Base-by-base conservation (phyloP, 2,888 invertebrate species). In the Pristionchus japonicus region DNA sequence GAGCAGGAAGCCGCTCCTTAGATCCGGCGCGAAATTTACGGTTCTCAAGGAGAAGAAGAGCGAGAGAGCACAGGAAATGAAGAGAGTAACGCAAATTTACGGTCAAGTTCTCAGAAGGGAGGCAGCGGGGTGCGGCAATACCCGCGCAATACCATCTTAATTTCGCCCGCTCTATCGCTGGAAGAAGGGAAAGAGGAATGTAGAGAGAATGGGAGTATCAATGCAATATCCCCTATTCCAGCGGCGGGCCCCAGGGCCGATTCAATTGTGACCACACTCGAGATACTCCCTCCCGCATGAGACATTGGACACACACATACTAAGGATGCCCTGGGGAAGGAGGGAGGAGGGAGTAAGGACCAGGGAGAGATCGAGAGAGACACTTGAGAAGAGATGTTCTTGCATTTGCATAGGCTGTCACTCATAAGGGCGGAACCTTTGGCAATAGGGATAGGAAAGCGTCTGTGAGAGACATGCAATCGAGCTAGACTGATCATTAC, bases 311-410 rank as follows among this genome's bases (percentile, higher is more conserved):
- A n/a, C 43, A 43, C 77, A 77, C 43, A 43, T 43, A 43, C 77
- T 77, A 77, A 77, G 77, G 40, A 43, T 77, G 77, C 77, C 77
- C 77, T n/a, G 6, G 70, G 70, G 70, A 15, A 27, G 27, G 61
- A 4, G 31, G 34, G 67, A 67, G 67, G 67, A 67, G 70, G 67
- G 11, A n/a, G 70, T 6, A 20, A 20, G 70, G 64, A 64, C 31
- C 57, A 57, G 34, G 1, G 34, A 34, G 34, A 31, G 67, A 34
- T 11, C n/a, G 70, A 43, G 57, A 57, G 57, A 57, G 17, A 57
- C n/a, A n/a, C n/a, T n/a, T n/a, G 57, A 57, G 57, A 57, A 15
- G 70, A 74, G 70, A 74, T 74, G 70, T 74, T 74, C 70, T 74
- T 74, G 70, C 20, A 74, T 74, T 74, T 74, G 70, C 70, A 74